Evolutionary conservation across 2,113 vertebrate species (phyloP), one percentile per base, ranked within the genome.

Genomic region (Piliocolobus tephrosceles): DNA sequence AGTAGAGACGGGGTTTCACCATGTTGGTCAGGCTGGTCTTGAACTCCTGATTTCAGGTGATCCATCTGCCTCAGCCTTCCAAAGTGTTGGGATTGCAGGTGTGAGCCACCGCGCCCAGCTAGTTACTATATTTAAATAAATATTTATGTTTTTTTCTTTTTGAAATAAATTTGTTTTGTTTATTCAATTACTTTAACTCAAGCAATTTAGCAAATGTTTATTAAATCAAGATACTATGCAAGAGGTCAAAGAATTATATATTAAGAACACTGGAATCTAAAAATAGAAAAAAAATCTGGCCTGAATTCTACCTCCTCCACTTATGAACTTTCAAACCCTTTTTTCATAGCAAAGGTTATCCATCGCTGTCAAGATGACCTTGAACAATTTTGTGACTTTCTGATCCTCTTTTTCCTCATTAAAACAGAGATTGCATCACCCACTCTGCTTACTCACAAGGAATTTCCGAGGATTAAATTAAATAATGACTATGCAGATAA

Each of bases 381-480:
- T 86, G 84, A 86, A 64, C 8, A 90, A 45, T 58, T 66, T 73
- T 32, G 17, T 64, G 91, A 40, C 82, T 75, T 85, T 61, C 68
- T 66, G 52, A 95, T 47, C 43, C 68, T 88, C 17, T 27, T 85
- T 64, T 90, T 83, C 47, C 18, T 80, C n/a, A 47, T 40, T 93
- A 78, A 93, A 91, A 64, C 12, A 80, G 30, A 90, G 89, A 91
- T n/a, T 88, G 45, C 7, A 81, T 20, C 80, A 52, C 6, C 32
- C 10, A 79, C 55, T 88, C 76, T 88, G 23, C 57, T 7, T 84
- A 81, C 72, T 64, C 75, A 61, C 11, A 85, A 40, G n/a, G 25
- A 84, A 88, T 88, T 57, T 45, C 22, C 90, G 76, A 93, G 16
- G 47, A 66, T 87, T 78, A 64, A 95, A 43, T 89, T 94, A 88